Base-by-base conservation (phyloP, 1,140 invertebrate species). In the Meloidogyne chitwoodi region DNA sequence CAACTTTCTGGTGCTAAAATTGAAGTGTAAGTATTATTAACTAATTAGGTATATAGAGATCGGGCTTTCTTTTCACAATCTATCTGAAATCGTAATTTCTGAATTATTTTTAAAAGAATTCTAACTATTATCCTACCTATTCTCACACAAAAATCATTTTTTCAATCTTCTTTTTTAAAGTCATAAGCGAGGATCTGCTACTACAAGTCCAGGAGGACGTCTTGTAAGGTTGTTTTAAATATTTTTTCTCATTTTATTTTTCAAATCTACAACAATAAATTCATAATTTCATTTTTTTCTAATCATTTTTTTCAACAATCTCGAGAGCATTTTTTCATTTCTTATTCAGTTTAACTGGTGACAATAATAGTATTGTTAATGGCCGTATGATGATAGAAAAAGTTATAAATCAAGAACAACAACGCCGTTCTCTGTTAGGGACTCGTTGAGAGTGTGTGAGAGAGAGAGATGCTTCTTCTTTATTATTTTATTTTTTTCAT, bases 151-250 rank as follows among this genome's bases (percentile, higher is more conserved):
- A 38, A 38, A 38, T 38, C 44, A 44, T 14, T 48, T 3, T 56
- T 56, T n/a, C 48, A 19, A n/a, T 56, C 6, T 8, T 48, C 10
- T 14, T 44, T 56, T 56, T n/a, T 56, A n/a, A n/a, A 56, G 48
- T 56, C 96, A 94, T 81, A 98, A 98, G 91, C 96, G 97, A 90
- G 95, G 94, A 87, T 93, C 93, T 85, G 96, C 94, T 90, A 93
- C 93, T 84, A 94, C 94, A 80, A 94, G 94, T 88, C 96, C 94
- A 77, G 93, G 94, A 88, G 96, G 96, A 90, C 92, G 95, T 85
- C 94, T 96, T 89, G 95, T 98, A 78, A 94, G 94, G 82, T 83
- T 56, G 56, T 56, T 31, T 83, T 19, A 66, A 76, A 26, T 24
- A 66, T 38, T 48, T 69, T 24, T 24, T 75, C 31, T 61, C 5